phyloP scores from a whole-genome alignment of 2,113 vertebrate genomes.

The Cyprinodon tularosa region DNA sequence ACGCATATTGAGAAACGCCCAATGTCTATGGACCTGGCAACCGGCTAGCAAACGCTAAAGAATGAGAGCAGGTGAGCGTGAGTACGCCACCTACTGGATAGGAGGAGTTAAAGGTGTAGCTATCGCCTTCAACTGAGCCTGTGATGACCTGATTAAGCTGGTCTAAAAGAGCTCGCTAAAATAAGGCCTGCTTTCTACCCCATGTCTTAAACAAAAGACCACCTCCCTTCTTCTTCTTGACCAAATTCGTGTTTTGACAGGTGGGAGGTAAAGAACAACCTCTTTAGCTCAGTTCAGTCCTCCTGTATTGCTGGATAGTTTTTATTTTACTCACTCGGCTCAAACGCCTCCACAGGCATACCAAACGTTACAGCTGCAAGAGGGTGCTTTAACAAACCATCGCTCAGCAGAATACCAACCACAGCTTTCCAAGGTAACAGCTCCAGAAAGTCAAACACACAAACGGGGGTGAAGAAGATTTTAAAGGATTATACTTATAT shows the following conservation, averaged over 20 bases:
- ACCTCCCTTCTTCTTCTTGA: too few relatives aligned
- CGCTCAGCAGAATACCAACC: constrained; percentile 70
- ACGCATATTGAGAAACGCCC: too few relatives aligned
- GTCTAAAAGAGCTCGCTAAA: too few relatives aligned
- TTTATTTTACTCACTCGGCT: constrained; percentile 7
- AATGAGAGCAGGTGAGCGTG: too few relatives aligned
- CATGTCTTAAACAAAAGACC: neutral
- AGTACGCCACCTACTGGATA: too few relatives aligned
- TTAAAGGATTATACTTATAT: constrained; percentile 3
- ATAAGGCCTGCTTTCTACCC: too few relatives aligned
- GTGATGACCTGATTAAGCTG: too few relatives aligned
- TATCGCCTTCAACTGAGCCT: too few relatives aligned
- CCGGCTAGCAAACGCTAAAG: too few relatives aligned
- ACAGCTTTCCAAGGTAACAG: constrained; percentile 62
- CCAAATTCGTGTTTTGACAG: too few relatives aligned
- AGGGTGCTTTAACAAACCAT: constrained; percentile 37
- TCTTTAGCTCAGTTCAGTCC: constrained; percentile 56
- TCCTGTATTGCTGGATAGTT: constrained; percentile 67
- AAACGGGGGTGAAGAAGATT: constrained; percentile 7
- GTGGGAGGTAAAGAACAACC: neutral
- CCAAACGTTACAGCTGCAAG: constrained; percentile 40
- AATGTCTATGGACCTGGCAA: too few relatives aligned
- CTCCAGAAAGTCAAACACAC: constrained; percentile 31
- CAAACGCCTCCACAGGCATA: constrained; percentile 49
- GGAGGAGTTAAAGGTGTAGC: too few relatives aligned